Base-by-base conservation (phyloP, 2,797 vertebrate species). In the Bradypus variegatus region DNA sequence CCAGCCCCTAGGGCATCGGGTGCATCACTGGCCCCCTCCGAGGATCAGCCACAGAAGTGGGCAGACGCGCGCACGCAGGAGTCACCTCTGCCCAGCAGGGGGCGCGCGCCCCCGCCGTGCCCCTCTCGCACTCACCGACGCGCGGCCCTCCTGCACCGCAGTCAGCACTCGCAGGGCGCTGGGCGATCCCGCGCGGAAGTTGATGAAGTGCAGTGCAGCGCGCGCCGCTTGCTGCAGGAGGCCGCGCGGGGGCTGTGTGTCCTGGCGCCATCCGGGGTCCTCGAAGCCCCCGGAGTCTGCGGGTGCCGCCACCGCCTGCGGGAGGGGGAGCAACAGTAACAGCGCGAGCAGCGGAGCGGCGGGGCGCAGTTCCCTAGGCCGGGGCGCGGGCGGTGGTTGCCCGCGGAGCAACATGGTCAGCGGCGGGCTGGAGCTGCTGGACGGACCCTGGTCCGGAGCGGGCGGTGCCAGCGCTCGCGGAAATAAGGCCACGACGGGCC, bases 191-290 rank as follows among this genome's bases (percentile, higher is more conserved):
- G 36, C 5, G 21, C 94, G 85, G 94, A 86, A 96, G 96, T 97
- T 97, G 94, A 85, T 53, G 93, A 96, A 96, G 27, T 97, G 95
- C 93, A 97, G 82, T 0, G 97, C 97, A 9, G 88, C 84, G 27
- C 92, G 60, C 29, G 97, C 97, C 33, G 96, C 96, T 33, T 92
- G 92, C 69, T 25, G 87, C 65, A 83, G 31, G 62, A 95, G 48
- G 36, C 33, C 45, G 33, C 27, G 25, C 33, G 60, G 55, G 16
- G 10, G 36, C 60, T 19, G 76, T 0, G 67, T 33, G 45, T 84
- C 21, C 58, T 0, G 62, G 8, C 5, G 31, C 79, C 31, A 27
- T 19, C 7, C 45, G 9, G 36, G 11, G 60, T 6, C 14, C 12
- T 3, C 16, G 1, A 79, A 8, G 0, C 0, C 21, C 62, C 18